Evolutionary conservation across 2,113 vertebrate genomes (phyloP).

Genomic region (Petrocephalus zakoni): DNA sequence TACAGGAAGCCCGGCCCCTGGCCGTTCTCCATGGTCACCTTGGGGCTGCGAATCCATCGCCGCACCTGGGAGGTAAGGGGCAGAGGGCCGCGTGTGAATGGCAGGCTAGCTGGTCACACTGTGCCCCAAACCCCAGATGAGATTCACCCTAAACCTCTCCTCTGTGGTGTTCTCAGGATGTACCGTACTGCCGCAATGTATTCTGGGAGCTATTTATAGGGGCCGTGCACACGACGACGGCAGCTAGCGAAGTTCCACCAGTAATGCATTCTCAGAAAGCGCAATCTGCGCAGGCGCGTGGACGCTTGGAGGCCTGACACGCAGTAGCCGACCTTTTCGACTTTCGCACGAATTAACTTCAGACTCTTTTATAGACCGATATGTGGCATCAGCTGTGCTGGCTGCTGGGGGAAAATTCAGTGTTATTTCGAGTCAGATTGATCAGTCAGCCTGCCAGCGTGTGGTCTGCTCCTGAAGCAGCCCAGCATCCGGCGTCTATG

Average conservation of each 20-base stretch:
- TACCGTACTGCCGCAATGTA: background rate
- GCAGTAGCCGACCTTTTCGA: background rate
- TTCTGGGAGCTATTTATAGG: background rate
- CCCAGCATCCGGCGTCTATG: background rate
- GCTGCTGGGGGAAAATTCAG: background rate
- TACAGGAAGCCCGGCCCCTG: slow-evolving; percentile 70
- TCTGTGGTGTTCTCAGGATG: background rate
- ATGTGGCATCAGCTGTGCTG: background rate
- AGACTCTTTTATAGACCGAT: background rate
- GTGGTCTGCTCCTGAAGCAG: background rate
- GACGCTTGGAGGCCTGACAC: background rate
- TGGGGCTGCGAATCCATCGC: slow-evolving; percentile 87
- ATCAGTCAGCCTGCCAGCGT: background rate
- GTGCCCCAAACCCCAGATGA: background rate
- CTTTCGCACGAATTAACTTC: background rate
- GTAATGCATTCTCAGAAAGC: background rate
- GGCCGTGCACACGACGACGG: too few relatives aligned
- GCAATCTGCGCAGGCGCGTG: background rate
- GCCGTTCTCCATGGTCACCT: slow-evolving; percentile 79
- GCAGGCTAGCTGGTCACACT: background rate
- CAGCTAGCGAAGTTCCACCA: background rate
- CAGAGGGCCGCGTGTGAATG: background rate
- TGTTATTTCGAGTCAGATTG: background rate
- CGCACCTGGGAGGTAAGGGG: slow-evolving; percentile 67
- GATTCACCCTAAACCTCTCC: background rate